Percentiles rank a stretch among this genome's conserved stretches.
Conservation (phyloP, 2,113 vertebrate genomes). For the Girardinichthys multiradiatus region DNA sequence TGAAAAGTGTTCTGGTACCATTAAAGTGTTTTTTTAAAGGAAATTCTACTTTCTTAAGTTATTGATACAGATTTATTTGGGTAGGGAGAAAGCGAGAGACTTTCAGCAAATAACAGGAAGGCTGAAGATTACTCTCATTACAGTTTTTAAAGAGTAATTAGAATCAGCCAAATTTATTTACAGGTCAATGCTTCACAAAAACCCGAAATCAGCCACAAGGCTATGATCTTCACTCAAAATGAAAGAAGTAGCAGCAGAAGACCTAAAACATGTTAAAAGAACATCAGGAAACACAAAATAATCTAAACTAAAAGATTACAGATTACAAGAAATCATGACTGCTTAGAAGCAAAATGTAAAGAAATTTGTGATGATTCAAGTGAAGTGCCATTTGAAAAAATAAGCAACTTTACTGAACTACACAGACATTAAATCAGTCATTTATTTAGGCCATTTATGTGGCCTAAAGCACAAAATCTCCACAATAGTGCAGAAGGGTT, state of each 20-base stretch:
- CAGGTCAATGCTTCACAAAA: too few species aligned
- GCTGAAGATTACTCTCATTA: too few species aligned
- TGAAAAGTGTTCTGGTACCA: too few species aligned
- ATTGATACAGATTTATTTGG: background rate
- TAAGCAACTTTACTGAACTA: background rate
- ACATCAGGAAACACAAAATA: background rate
- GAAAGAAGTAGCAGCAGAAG: background rate
- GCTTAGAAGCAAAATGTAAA: background rate
- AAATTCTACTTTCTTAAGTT: background rate
- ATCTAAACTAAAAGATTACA: background rate
- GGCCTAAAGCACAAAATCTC: background rate
- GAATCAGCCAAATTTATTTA: background rate
- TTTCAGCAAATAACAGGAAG: background rate
- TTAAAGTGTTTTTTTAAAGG: background rate
- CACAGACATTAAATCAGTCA: too few species aligned
- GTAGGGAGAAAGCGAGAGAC: background rate
- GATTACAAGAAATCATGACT: background rate
- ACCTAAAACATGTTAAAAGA: background rate
- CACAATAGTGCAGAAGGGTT: background rate
- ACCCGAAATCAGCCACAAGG: too few species aligned
- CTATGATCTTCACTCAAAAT: background rate
- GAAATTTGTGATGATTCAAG: background rate
- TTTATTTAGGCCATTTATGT: too few species aligned
- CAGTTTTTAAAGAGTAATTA: background rate
- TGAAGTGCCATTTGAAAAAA: background rate